A percentile compares a stretch with the other conserved stretches of the same genome.
These are phyloP conservation scores for Drymodes brunneopygia DNA, from an alignment of 2,113 vertebrate species.

Conservation along the genomic window DNA sequence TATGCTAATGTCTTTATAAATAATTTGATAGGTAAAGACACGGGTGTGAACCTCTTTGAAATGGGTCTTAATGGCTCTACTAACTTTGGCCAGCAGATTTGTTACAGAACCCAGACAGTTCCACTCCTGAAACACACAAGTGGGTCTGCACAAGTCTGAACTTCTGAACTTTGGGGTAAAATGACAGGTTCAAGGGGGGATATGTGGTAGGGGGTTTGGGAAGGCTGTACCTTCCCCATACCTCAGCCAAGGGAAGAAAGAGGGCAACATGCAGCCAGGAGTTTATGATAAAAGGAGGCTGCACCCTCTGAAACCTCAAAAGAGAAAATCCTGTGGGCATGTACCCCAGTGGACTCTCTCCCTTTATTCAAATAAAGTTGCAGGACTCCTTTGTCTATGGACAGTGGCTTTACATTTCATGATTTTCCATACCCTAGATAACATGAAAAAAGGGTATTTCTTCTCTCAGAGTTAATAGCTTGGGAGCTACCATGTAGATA, in stretches of 20 bases:
- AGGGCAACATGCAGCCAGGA: rapidly evolving
- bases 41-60: too few relatives aligned
- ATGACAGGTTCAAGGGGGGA: neutral
- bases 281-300: too few relatives aligned
- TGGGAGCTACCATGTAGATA: neutral
- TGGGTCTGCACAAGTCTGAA: neutral
- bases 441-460: rapidly evolving
- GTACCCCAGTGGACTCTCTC: neutral
- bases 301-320: rapidly evolving
- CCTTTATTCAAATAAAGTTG: neutral
- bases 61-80: neutral
- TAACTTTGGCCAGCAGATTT: neutral
- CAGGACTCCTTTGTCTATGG: too few relatives aligned
- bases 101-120: rapidly evolving
- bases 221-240: neutral
- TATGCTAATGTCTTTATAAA: neutral
- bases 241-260: rapidly evolving
- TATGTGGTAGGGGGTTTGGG: rapidly evolving
- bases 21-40: neutral
- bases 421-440: neutral
- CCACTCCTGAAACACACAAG: neutral
- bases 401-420: rapidly evolving
- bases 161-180: neutral
- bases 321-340: rapidly evolving
- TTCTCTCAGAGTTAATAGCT: neutral